Conservation (phyloP, 2,888 invertebrate genomes). For the Hypomecis punctinalis region DNA sequence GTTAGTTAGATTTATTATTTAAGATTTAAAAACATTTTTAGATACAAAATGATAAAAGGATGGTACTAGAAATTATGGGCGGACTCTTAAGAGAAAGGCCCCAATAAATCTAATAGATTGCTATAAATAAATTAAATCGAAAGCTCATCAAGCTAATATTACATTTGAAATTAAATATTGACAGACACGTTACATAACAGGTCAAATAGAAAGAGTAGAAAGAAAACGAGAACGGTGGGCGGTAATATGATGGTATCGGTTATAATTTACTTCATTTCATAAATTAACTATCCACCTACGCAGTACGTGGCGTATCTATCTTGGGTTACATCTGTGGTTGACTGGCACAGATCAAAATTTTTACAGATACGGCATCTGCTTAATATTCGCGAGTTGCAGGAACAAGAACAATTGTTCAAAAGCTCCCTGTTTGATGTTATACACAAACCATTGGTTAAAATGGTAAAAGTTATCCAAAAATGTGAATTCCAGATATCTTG, state of each 20-base stretch:
- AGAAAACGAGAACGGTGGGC: conserved; percentile 34
- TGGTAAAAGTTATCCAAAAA: too few relatives aligned
- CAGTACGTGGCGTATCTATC: conserved; percentile 31
- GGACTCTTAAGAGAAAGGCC: conserved; percentile 4
- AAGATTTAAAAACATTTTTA: background rate
- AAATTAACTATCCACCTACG: conserved; percentile 45
- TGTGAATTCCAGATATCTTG: too few relatives aligned
- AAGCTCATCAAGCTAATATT: conserved; percentile 21
- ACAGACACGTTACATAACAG: conserved; percentile 32
- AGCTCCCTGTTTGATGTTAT: too few relatives aligned
- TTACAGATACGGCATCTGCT: too few relatives aligned
- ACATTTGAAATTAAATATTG: conserved; percentile 20
- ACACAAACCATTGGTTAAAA: too few relatives aligned
- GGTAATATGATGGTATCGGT: conserved; percentile 38
- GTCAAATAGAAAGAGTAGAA: conserved; percentile 23
- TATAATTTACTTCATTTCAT: conserved; percentile 41
- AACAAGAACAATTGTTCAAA: too few relatives aligned
- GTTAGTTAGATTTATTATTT: background rate
- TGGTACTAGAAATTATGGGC: background rate
- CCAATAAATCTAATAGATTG: conserved; percentile 3
- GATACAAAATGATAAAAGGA: background rate
- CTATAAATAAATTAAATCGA: conserved; percentile 29
- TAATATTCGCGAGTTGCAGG: too few relatives aligned
- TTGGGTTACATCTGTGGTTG: conserved; percentile 33
- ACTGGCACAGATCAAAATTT: background rate